Conservation (phyloP, 2,888 invertebrate genomes). For the Rotaria magnacalcarata region DNA sequence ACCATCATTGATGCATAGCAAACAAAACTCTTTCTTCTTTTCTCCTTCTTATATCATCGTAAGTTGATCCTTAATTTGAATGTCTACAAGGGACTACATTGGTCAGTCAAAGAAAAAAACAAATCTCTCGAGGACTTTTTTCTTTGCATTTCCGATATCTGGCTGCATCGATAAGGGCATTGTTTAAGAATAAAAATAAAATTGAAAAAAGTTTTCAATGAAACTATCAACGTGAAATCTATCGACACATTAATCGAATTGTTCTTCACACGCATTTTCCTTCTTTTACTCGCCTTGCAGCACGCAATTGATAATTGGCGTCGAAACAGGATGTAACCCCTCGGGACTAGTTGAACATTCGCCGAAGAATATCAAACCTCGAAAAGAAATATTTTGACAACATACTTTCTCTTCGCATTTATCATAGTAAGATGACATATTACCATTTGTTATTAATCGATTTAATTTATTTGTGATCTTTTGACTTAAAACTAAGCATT, state of each 20-base stretch:
- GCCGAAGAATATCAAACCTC: not conserved
- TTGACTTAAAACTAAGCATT: not conserved
- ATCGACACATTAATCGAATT: not conserved
- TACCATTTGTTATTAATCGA: not conserved
- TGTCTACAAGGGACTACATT: not conserved
- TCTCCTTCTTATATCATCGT: not conserved
- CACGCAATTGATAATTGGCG: conserved; percentile 23
- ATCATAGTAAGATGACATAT: too few species aligned
- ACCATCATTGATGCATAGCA: conserved; percentile 22
- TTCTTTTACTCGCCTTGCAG: not conserved
- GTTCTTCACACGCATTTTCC: not conserved
- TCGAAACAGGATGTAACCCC: not conserved
- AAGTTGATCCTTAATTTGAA: conserved; percentile 5
- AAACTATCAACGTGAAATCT: not conserved
- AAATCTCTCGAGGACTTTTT: not conserved
- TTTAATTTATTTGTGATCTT: not conserved
- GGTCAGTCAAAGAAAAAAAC: not conserved
- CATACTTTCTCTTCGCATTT: not conserved
- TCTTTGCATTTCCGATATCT: not conserved
- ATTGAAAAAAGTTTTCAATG: not conserved
- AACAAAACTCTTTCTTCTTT: conserved; percentile 5
- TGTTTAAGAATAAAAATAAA: not conserved
- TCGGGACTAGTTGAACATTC: not conserved
- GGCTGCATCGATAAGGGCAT: not conserved
- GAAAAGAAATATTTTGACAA: not conserved